Evolutionary conservation across 2,888 invertebrate species (phyloP).

Genomic region (Campoplex capitator): DNA sequence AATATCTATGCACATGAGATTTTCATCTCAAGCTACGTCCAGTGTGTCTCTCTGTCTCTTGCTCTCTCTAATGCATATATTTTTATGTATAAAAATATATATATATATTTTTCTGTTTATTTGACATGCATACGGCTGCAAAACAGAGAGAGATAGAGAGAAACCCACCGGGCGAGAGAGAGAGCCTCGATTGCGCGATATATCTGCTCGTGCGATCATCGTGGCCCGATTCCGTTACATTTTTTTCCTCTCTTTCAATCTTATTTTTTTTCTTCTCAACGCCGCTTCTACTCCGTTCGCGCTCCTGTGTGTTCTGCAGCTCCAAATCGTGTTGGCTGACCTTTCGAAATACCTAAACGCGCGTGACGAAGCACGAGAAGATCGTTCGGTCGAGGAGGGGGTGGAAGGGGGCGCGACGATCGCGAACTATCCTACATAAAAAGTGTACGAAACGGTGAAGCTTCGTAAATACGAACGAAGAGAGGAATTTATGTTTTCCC

Average conservation of each 20-base stretch:
- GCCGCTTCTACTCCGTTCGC: slow-evolving; percentile 45
- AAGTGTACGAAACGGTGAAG: slow-evolving; percentile 23
- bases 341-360: slow-evolving; percentile 72
- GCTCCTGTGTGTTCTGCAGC: slow-evolving; percentile 64
- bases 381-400: slow-evolving; percentile 6
- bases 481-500: slow-evolving; percentile 68
- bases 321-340: slow-evolving; percentile 71
- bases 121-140: not conserved
- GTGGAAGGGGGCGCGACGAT: slow-evolving; percentile 22
- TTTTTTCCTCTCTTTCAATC: slow-evolving; percentile 38
- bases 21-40: not conserved
- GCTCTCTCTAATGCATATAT: not conserved
- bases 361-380: slow-evolving; percentile 57
- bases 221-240: slow-evolving; percentile 55
- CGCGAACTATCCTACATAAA: slow-evolving; percentile 17
- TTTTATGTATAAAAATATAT: not conserved
- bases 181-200: slow-evolving; percentile 59
- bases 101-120: not conserved
- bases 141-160: slow-evolving; percentile 13
- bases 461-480: slow-evolving; percentile 57
- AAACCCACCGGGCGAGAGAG: slow-evolving; percentile 36
- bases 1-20: slow-evolving; percentile 29
- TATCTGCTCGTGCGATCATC: slow-evolving; percentile 55
- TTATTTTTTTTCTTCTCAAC: slow-evolving; percentile 54
- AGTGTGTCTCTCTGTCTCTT: slow-evolving; percentile 12